phyloP scores from a whole-genome alignment of 2,797 vertebrate species.

The Apodemus agrarius region DNA sequence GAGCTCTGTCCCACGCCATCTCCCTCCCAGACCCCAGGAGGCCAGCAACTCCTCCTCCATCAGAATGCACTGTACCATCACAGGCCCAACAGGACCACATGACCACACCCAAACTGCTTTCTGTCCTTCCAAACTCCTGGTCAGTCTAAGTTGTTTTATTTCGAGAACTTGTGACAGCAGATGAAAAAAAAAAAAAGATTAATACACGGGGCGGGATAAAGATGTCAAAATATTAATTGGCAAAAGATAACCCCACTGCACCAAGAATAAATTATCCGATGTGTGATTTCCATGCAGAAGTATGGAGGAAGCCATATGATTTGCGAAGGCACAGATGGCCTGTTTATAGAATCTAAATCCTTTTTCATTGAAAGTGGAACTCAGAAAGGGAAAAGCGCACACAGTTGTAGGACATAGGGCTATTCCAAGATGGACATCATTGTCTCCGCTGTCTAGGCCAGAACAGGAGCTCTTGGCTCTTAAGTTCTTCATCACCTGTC shows the following conservation, averaged over 20 bases:
- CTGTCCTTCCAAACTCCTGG: neutral
- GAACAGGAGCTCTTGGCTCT: neutral
- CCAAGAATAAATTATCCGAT: slow-evolving; percentile 16
- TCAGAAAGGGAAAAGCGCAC: neutral
- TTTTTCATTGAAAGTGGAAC: neutral
- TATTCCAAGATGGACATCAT: neutral
- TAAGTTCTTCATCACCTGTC: neutral
- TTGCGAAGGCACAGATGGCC: neutral
- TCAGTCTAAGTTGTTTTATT: neutral
- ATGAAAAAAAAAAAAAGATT: neutral
- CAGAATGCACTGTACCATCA: neutral
- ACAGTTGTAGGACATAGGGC: neutral
- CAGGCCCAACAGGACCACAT: neutral
- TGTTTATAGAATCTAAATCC: neutral
- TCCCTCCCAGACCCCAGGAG: neutral
- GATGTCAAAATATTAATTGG: neutral
- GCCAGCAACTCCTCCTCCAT: neutral
- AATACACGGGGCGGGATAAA: neutral
- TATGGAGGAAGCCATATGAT: neutral
- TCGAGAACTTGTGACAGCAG: neutral
- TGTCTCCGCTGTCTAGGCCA: neutral
- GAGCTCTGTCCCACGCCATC: neutral
- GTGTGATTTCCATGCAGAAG: slow-evolving; percentile 27
- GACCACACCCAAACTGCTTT: neutral
- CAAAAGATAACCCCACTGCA: neutral